phyloP scores from a whole-genome alignment of 1,140 invertebrate species.

The Octopus bimaculoides region DNA sequence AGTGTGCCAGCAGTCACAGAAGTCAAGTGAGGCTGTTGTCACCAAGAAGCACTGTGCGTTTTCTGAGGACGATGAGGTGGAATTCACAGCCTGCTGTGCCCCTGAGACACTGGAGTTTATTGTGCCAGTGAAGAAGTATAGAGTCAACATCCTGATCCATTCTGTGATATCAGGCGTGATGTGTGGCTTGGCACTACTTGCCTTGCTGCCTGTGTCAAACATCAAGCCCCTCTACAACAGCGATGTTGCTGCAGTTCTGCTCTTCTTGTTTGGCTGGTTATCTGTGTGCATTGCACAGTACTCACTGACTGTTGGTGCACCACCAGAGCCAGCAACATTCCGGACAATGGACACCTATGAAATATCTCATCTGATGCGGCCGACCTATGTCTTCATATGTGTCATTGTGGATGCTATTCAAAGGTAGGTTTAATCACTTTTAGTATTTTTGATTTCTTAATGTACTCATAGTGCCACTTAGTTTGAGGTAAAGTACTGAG shows the following conservation, averaged over 20 bases:
- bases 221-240: conserved; percentile 41
- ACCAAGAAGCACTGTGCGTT: conserved; percentile 44
- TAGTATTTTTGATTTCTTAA: too few relatives aligned
- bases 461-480: too few relatives aligned
- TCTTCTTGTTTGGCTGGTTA: conserved; percentile 55
- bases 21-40: conserved; percentile 25
- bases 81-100: conserved; percentile 52
- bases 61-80: conserved; percentile 52
- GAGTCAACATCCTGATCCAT: conserved; percentile 50
- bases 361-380: conserved; percentile 48
- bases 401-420: conserved; percentile 41
- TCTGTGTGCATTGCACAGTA: conserved; percentile 53
- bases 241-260: conserved; percentile 41
- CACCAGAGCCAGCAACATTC: conserved; percentile 56
- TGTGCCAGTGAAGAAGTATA: conserved; percentile 50
- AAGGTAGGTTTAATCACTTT: conserved; percentile 32
- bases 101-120: conserved; percentile 51
- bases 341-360: conserved; percentile 53
- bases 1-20: conserved; percentile 35
- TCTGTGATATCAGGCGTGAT: conserved; percentile 47
- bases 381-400: conserved; percentile 50
- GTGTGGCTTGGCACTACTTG: conserved; percentile 46
- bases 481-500: too few relatives aligned
- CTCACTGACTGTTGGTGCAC: conserved; percentile 49
- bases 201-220: conserved; percentile 43